Conservation (phyloP, 2,113 vertebrate species). For the Pygoscelis adeliae region DNA sequence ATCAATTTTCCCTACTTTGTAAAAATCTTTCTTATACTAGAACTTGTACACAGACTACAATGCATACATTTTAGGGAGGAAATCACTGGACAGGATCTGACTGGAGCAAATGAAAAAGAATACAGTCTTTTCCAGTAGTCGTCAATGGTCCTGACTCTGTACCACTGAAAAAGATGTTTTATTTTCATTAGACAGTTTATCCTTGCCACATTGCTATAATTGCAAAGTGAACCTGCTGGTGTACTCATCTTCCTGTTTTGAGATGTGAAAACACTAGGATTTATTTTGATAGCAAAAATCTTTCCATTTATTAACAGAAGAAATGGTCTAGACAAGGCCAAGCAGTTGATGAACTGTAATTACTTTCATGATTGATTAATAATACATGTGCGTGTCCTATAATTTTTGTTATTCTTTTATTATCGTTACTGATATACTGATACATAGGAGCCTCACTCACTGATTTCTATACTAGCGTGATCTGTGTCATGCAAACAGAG, state of each 20-base stretch:
- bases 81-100: background rate
- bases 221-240: background rate
- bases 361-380: background rate
- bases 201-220: background rate
- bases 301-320: background rate
- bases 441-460: background rate
- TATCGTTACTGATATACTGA: background rate
- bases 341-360: background rate
- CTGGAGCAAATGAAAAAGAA: background rate
- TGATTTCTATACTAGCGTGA: background rate
- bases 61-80: background rate
- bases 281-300: background rate
- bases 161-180: background rate
- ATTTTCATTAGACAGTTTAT: background rate
- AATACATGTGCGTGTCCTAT: background rate
- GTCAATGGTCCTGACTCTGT: background rate
- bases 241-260: background rate
- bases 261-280: background rate
- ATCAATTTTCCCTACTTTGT: background rate
- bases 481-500: background rate
- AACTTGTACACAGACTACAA: background rate
- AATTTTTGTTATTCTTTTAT: background rate
- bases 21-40: background rate
- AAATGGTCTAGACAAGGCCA: background rate
- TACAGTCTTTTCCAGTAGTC: background rate